Conservation (phyloP, 2,888 invertebrate species). For the Lycocerus yunnanus region DNA sequence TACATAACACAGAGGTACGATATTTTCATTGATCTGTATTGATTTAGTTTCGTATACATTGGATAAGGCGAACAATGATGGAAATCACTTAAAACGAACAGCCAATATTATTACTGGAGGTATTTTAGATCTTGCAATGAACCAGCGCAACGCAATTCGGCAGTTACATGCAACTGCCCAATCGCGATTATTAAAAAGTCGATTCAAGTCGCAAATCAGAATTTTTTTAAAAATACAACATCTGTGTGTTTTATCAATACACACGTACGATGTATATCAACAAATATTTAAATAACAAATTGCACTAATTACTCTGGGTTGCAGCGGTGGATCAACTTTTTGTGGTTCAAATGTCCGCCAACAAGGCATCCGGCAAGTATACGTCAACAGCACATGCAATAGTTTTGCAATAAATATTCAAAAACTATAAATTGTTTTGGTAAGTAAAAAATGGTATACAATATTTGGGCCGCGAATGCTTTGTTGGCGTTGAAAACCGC, state of each 20-base stretch:
- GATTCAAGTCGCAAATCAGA: constrained; percentile 25
- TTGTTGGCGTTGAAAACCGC: constrained; percentile 31
- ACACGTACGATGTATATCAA: constrained; percentile 16
- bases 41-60: constrained; percentile 68
- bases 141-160: constrained; percentile 5
- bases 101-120: constrained; percentile 57
- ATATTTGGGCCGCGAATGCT: constrained; percentile 32
- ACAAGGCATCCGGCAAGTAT: constrained; percentile 30
- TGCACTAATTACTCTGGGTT: constrained; percentile 27
- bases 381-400: constrained; percentile 36
- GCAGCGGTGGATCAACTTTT: constrained; percentile 10
- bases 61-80: constrained; percentile 67
- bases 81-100: constrained; percentile 59
- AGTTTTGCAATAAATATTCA: constrained; percentile 37
- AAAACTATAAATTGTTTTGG: constrained; percentile 37
- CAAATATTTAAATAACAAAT: constrained; percentile 33
- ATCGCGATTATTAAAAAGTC: constrained; percentile 3
- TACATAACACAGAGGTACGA: constrained; percentile 58
- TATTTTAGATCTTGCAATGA: constrained; percentile 45
- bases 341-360: constrained; percentile 7
- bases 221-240: constrained; percentile 28
- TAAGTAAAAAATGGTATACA: constrained; percentile 38
- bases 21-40: constrained; percentile 48
- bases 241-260: constrained; percentile 11
- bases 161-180: neutral